Conservation (phyloP, 1,140 invertebrate species). For the Phocides pigmalion region DNA sequence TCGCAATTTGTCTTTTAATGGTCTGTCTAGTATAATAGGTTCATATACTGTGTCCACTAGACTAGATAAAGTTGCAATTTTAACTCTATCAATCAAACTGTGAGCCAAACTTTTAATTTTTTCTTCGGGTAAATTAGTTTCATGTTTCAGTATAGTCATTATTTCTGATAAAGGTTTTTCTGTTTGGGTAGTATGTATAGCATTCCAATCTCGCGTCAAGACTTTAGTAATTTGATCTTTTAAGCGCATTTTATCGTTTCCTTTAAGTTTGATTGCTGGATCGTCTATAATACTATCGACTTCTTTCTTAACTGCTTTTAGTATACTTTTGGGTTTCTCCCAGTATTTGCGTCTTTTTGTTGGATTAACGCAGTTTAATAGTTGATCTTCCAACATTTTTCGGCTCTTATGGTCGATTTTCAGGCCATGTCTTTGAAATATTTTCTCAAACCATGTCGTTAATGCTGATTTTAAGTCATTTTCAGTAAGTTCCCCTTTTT, state of each 20-base stretch:
- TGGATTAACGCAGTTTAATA: neutral
- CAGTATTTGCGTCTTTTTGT: slow-evolving; percentile 4
- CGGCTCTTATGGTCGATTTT: neutral
- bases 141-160: neutral
- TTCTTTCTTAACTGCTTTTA: slow-evolving; percentile 1
- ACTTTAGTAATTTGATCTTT: slow-evolving; percentile 6
- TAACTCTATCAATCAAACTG: slow-evolving; percentile 12
- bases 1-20: slow-evolving; percentile 8
- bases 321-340: slow-evolving; percentile 4
- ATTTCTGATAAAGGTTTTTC: slow-evolving; percentile 1
- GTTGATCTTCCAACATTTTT: slow-evolving; percentile 25
- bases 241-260: neutral
- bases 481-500: slow-evolving; percentile 11
- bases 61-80: neutral
- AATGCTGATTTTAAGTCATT: slow-evolving; percentile 15
- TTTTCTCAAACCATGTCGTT: slow-evolving; percentile 20
- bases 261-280: neutral
- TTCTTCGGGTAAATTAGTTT: slow-evolving; percentile 1
- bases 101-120: slow-evolving; percentile 18
- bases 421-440: slow-evolving; percentile 20
- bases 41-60: neutral
- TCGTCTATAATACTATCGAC: neutral
- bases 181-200: neutral
- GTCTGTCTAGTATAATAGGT: neutral
- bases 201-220: slow-evolving; percentile 3